Evolutionary conservation across 2,888 invertebrate genomes (phyloP).

Genomic region (Drosophila ochracea): DNA sequence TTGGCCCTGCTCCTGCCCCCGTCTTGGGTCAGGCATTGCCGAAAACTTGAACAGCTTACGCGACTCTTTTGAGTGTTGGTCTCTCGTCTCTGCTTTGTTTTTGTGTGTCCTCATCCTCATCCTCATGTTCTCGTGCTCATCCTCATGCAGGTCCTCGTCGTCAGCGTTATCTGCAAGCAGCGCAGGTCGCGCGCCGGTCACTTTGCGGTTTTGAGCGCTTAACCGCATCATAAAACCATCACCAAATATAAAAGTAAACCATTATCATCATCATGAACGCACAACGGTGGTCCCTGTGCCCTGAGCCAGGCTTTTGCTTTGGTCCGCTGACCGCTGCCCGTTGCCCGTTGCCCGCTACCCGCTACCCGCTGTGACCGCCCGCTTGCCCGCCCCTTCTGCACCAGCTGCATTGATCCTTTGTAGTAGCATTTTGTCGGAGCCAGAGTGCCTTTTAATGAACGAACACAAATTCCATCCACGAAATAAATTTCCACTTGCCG

Average conservation of each 20-base stretch:
- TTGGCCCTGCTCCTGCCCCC: constrained; percentile 10
- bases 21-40: constrained; percentile 42
- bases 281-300: constrained; percentile 57
- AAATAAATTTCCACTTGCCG: constrained; percentile 48
- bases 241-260: constrained; percentile 75
- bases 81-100: constrained; percentile 7
- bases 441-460: constrained; percentile 57
- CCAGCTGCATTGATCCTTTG: constrained; percentile 62
- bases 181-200: constrained; percentile 62
- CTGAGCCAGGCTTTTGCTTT: constrained; percentile 27
- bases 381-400: constrained; percentile 17
- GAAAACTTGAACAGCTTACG: constrained; percentile 78
- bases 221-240: constrained; percentile 82
- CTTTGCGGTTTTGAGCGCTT: constrained; percentile 79
- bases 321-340: constrained; percentile 6
- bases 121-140: background rate
- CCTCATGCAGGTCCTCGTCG: constrained; percentile 1
- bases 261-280: constrained; percentile 76
- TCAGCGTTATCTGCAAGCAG: constrained; percentile 13
- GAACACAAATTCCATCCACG: constrained; percentile 29
- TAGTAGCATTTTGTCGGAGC: constrained; percentile 19
- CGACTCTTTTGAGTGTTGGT: constrained; percentile 45
- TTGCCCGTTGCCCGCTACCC: constrained; percentile 15
- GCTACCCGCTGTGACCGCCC: constrained; percentile 30
- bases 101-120: background rate